Evolutionary conservation across 1,140 invertebrate genomes (phyloP), one percentile per base, ranked within the genome.

Genomic region (Trachymyrmex cornetzi): DNA sequence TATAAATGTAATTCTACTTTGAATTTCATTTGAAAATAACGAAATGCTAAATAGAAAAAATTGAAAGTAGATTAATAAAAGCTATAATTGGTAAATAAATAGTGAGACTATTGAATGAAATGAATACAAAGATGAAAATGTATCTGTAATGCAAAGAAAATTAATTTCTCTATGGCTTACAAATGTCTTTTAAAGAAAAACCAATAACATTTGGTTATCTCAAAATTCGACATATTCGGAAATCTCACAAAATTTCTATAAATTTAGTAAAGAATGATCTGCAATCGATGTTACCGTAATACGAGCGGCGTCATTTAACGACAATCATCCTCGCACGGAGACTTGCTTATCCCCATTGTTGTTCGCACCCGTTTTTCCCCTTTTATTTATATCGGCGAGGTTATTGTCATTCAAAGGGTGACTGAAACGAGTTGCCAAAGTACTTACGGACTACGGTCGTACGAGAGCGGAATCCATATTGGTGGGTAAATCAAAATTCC

Each of bases 381-480:
- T 9, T 14, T 57, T 9, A 16, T 34, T 80, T 61, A 63, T 59
- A 72, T 81, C 53, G 34, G 0, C n/a, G 38, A n/a, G 14, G 44
- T 61, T 61, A 63, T 84, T 84, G 69, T 75, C 9, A 84, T 84
- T 74, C 80, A 48, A 34, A 75, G 55, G 22, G 19, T 84, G 55
- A 9, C 55, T 57, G 14, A 84, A 74, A 84, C 69, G 57, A 84
- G 55, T 84, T 50, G 55, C 69, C 80, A 7, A 75, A 84, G 69
- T 84, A 34, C 69, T 84, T 75, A 75, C 22, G 57, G 1, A 19
- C 30, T 48, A 9, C n/a, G 55, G 12, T 48, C 53, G 80, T 24
- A 38, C 80, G 80, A 61, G 80, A 50, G 19, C 38, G n/a, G 38
- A 74, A 84, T 84, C 19, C n/a, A 84, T 82, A 84, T 74, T 74